Base-by-base conservation (phyloP, 2,797 vertebrate genomes). In the Syngnathus acus region DNA sequence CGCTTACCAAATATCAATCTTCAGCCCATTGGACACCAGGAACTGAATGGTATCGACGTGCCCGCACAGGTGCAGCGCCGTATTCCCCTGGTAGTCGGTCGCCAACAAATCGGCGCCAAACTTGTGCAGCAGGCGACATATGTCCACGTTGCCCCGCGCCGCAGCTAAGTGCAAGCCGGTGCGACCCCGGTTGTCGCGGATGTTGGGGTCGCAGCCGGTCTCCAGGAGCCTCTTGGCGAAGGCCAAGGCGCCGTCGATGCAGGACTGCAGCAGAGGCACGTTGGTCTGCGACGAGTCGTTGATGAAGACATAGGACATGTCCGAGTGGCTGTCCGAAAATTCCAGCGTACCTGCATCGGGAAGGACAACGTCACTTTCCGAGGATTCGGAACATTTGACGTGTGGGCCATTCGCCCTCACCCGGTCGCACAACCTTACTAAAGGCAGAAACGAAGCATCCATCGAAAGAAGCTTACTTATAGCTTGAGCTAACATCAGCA, bases 31-130 rank as follows among this genome's bases (percentile, higher is more conserved):
- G 82, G 97, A 95, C 62, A 99, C 97, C n/a, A 99, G 90, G 83
- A 99, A 99, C 80, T 98, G 97, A 79, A 99, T 98, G 1, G 95
- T 98, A 53, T 99, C 97, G 59, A 98, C 96, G 0, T 99, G 97
- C 2, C 97, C 97, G 47, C 97, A 99, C 58, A 99, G 87, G 69
- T 99, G 97, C 75, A 98, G 91, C 3, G 97, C 97, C 0, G 97
- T 99, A 79, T 99, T 99, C 26, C 97, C 97, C 13, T 99, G 97
- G 50, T 97, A 98, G 72, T 99, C 97, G 0, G 95, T 99, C 39
- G 96, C 97, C 70, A 98, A 72, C 2, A 98, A 90, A 65, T 99
- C 97, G 0, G 95, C 95, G 0, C 97, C 97, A 6, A 98, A 98
- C 80, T 98, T 98, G 84, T 98, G 97, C 69, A 99, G 69, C 43